Evolutionary conservation across 2,797 vertebrate species (phyloP).

Genomic region (Pampus argenteus): DNA sequence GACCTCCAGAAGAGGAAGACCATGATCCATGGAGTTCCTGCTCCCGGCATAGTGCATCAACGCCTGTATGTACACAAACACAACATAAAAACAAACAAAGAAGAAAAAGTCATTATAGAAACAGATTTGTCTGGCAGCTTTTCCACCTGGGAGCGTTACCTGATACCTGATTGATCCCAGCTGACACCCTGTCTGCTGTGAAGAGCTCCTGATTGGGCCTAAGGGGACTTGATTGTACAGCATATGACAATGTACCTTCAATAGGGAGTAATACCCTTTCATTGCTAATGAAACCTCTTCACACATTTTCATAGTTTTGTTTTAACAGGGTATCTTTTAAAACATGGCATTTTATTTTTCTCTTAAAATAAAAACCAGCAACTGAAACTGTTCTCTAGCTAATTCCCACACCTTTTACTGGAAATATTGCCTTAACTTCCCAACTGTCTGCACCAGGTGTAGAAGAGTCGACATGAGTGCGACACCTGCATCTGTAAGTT

Average conservation of each 20-base stretch:
- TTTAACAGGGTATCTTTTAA: no score
- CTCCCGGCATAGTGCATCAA: slow-evolving; percentile 95
- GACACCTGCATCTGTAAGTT: slow-evolving; percentile 31
- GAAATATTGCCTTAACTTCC: slow-evolving; percentile 13
- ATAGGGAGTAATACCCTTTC: no score
- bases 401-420: not conserved
- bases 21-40: slow-evolving; percentile 94
- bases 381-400: not conserved
- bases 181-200: slow-evolving; percentile 51
- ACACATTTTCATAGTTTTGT: no score
- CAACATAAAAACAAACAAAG: not conserved
- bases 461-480: slow-evolving; percentile 11
- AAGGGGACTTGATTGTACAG: slow-evolving; percentile 50
- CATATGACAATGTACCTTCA: slow-evolving; percentile 26
- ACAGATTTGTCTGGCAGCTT: slow-evolving; percentile 16
- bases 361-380: not conserved
- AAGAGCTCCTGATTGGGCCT: slow-evolving; percentile 69
- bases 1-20: slow-evolving; percentile 94
- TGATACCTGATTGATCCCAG: slow-evolving; percentile 66
- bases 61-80: slow-evolving; percentile 82
- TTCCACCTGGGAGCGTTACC: slow-evolving; percentile 42
- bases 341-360: not conserved
- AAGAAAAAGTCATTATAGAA: not conserved
- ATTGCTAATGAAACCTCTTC: no score
- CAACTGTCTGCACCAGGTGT: not conserved